Evolutionary conservation across 2,113 vertebrate genomes (phyloP), one percentile per base, ranked within the genome.

Genomic region (Suricata suricatta): DNA sequence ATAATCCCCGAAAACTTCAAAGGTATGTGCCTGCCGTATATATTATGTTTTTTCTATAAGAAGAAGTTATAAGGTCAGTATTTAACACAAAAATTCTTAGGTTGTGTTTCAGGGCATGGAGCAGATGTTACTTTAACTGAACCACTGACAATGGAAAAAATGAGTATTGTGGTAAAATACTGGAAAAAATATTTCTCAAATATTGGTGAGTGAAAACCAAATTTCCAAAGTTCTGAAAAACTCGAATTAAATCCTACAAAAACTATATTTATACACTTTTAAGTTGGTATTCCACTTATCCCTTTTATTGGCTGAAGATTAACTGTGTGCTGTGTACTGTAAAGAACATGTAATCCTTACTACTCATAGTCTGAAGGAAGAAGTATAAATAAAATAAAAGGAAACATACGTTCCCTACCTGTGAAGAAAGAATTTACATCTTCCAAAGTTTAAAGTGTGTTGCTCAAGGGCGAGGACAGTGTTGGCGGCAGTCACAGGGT

Each of bases 91-190:
- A 93, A 25, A 52, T 95, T 63, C 76, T 98, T 95, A 98, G 98
- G 85, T 93, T 97, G 92, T 94, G 1, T 98, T 98, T 96, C 97
- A 98, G 97, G 87, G n/a, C 79, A 92, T 1, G 90, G 91, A 95
- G 92, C 90, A 50, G 98, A 98, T 76, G 86, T 98, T 83, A 96
- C 97, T 71, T 79, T 98, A 96, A 97, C 23, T 35, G 97, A 98
- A 88, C 98, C 98, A 31, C 31, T 98, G 35, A 98, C 98, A 23
- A 7, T 79, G 19, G 97, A 97, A 50, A 98, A 98, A 88, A 83
- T 98, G 69, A 95, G 33, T 88, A 50, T 92, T 74, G 90, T 98
- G 76, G 25, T 95, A 64, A 95, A 97, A 60, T 98, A 96, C 88
- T 98, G 98, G 97, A 94, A 93, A 91, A 66, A 86, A 2, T 95